phyloP scores from a whole-genome alignment of 2,113 vertebrate genomes.

The Neotragus moschatus region DNA sequence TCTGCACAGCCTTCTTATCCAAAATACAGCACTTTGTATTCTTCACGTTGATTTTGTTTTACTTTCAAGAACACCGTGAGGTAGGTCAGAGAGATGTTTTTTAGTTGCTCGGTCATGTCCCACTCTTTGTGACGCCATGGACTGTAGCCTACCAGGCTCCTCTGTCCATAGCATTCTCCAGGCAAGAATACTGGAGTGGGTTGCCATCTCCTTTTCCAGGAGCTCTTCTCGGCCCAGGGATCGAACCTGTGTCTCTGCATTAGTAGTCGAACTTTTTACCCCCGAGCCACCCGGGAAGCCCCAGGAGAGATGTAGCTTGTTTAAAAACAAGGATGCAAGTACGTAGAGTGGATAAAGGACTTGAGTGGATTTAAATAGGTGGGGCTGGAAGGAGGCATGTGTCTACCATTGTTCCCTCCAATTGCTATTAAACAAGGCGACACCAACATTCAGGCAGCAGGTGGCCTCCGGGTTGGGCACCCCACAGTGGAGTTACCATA shows the following conservation, averaged over 20 bases:
- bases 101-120: rapidly evolving
- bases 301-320: background rate
- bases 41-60: background rate
- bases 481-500: background rate
- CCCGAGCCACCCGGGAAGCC: background rate
- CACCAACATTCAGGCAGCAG: background rate
- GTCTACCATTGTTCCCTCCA: background rate
- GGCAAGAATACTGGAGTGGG: background rate
- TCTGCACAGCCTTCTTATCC: background rate
- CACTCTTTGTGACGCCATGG: background rate
- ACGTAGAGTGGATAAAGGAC: background rate
- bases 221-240: background rate
- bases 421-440: background rate
- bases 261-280: background rate
- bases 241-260: background rate
- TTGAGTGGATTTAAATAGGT: background rate
- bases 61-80: background rate
- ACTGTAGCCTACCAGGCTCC: background rate
- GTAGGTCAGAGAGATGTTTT: background rate
- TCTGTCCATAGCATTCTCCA: background rate
- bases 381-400: background rate
- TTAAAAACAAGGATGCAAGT: background rate
- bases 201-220: background rate
- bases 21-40: background rate
- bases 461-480: background rate